phyloP scores from a whole-genome alignment of 2,797 vertebrate species.

The Halcyon badia region DNA sequence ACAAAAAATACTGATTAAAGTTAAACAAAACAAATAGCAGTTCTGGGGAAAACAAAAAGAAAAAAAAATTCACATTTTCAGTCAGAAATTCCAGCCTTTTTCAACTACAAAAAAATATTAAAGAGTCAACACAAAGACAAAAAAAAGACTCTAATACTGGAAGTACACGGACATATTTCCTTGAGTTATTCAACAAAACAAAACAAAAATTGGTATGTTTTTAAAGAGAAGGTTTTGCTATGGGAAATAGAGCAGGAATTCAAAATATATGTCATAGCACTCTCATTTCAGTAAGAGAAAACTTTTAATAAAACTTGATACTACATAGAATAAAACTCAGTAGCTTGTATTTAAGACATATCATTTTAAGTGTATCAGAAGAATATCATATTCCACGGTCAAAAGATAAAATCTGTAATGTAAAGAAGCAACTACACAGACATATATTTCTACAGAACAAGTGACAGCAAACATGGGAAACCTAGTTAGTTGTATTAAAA shows the following conservation, averaged over 20 bases:
- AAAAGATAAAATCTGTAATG: background rate
- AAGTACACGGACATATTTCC: background rate
- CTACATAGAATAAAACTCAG: background rate
- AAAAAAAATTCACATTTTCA: background rate
- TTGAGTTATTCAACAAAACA: background rate
- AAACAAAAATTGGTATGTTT: background rate
- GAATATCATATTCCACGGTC: background rate
- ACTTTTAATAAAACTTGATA: background rate
- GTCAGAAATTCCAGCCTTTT: background rate
- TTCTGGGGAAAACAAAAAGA: background rate
- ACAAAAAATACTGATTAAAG: fast-evolving
- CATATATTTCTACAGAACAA: background rate
- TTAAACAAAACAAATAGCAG: background rate
- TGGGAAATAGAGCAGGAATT: background rate
- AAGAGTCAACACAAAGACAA: background rate
- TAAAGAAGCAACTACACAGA: background rate
- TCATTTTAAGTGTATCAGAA: background rate
- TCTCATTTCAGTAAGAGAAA: background rate
- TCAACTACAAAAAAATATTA: background rate
- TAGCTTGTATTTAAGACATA: background rate
- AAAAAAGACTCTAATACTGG: background rate
- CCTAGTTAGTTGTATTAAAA: background rate
- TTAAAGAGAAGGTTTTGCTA: background rate
- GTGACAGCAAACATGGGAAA: background rate
- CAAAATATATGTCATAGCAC: background rate